Percentiles rank a stretch among this genome's conserved stretches.
These are phyloP conservation scores for Scomberomorus guttatus DNA, from an alignment of 2,797 vertebrate species.

Conservation along the genomic window DNA sequence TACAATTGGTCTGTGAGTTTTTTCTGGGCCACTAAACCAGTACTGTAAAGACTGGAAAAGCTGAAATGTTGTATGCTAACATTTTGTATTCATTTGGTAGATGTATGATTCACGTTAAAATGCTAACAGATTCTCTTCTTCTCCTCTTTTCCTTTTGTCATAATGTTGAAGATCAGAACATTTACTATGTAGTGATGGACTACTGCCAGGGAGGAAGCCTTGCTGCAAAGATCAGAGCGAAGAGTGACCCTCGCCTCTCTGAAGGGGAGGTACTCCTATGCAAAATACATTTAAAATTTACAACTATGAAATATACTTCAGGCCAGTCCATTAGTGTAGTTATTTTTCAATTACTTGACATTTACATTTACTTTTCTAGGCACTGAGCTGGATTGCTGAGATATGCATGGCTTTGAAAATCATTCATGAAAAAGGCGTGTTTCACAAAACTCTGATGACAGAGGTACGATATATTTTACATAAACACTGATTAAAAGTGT, in stretches of 20 bases:
- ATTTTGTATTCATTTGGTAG: no score
- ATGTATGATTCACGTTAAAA: no score
- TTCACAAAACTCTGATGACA: neutral
- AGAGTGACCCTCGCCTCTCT: fast-evolving
- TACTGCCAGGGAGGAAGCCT: neutral
- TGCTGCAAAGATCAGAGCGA: neutral
- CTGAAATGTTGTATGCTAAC: no score
- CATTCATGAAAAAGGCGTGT: neutral
- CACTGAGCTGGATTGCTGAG: neutral
- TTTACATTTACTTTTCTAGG: neutral
- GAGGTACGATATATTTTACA: neutral
- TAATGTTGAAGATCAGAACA: neutral
- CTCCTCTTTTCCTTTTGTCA: no score
- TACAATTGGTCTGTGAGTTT: no score
- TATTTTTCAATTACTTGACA: no score
- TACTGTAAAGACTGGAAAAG: no score
- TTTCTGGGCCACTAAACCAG: no score
- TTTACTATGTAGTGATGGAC: neutral
- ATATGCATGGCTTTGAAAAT: neutral
- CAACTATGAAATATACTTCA: neutral
- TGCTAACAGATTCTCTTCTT: no score
- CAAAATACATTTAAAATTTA: neutral
- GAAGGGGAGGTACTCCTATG: neutral
- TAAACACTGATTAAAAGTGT: neutral
- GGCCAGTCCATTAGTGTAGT: no score